Evolutionary conservation across 2,888 invertebrate genomes (phyloP), one percentile per base, ranked within the genome.

Genomic region (Leptopilina myrica): DNA sequence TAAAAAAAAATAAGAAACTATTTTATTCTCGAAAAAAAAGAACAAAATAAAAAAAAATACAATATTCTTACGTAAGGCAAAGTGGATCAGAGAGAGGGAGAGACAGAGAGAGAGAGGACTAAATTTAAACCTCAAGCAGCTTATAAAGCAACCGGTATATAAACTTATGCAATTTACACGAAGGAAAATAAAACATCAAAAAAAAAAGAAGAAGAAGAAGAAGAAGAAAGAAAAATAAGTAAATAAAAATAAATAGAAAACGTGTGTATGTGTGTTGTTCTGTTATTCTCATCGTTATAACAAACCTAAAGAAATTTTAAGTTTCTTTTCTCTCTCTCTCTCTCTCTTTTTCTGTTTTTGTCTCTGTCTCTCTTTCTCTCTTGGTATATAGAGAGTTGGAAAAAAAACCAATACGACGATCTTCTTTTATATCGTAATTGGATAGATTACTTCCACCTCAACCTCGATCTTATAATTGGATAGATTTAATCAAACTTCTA

Each of bases 381-480:
- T 33, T 33, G 5, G 33, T 33, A 33, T 33, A 33, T 15, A 62
- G 15, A 15, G 62, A 43, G 43, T 43, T 62, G 62, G 20, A 20
- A 46, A 33, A 67, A 67, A 69, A 69, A 15, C 49, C 49, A 69
- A 69, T 49, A 49, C 49, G 49, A 49, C 49, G 20, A 49, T 69
- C 46, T 49, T 49, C 49, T 26, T 49, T 69, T 20, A 53, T 26
- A 49, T 69, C 67, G 15, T 69, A 69, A 69, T 69, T 69, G 67
- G 49, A 69, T 69, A 69, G 64, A 64, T 64, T 69, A 49, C 46
- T 69, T 69, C 15, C 67, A 69, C 49, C 67, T 69, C 67, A 69
- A 69, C 67, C 67, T 69, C 67, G 67, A 49, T 69, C 67, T 69
- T 69, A 53, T 69, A 69, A 69, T 69, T 69, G 67, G 67, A 69